Percentiles rank a stretch among this genome's conserved stretches.
Evolutionary conservation across 1,140 invertebrate species (phyloP).

Genomic region (Papilio polyxenes): DNA sequence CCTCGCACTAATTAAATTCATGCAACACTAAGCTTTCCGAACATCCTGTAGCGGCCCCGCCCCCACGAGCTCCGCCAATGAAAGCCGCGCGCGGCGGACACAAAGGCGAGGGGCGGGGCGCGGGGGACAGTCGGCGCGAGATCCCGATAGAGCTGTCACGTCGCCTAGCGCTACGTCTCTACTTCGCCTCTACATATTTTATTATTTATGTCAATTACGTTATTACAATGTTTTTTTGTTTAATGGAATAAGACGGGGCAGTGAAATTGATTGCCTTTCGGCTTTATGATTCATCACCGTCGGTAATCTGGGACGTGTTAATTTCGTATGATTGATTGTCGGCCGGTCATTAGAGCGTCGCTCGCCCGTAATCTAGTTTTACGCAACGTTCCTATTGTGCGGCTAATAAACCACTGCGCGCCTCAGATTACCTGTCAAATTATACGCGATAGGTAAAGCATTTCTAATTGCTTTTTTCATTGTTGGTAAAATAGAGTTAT

Average conservation of each 20-base stretch:
- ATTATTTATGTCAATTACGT: conserved; percentile 81
- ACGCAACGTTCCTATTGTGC: conserved; percentile 68
- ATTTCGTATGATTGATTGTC: conserved; percentile 79
- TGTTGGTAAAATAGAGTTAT: conserved; percentile 33
- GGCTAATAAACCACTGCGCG: conserved; percentile 47
- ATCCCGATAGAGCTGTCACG: conserved; percentile 78
- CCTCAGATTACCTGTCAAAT: conserved; percentile 66
- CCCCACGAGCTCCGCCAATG: conserved; percentile 51
- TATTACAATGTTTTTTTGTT: conserved; percentile 73
- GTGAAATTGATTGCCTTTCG: conserved; percentile 78
- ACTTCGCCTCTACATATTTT: conserved; percentile 79
- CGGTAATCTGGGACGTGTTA: conserved; percentile 77
- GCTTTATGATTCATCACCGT: conserved; percentile 79
- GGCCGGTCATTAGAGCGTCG: conserved; percentile 66
- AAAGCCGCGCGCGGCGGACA: conserved; percentile 45
- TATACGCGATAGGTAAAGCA: conserved; percentile 48
- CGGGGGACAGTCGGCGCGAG: conserved; percentile 64
- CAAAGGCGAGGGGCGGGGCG: conserved; percentile 52
- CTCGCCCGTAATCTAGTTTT: conserved; percentile 71
- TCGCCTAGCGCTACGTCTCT: conserved; percentile 71
- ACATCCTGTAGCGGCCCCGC: conserved; percentile 56
- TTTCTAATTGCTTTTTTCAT: conserved; percentile 37
- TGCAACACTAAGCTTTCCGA: conserved; percentile 77
- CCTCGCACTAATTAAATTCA: conserved; percentile 80
- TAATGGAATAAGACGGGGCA: conserved; percentile 77